These are phyloP conservation scores for Sciaenops ocellatus DNA, from an alignment of 2,797 vertebrate genomes.

Conservation along the genomic window DNA sequence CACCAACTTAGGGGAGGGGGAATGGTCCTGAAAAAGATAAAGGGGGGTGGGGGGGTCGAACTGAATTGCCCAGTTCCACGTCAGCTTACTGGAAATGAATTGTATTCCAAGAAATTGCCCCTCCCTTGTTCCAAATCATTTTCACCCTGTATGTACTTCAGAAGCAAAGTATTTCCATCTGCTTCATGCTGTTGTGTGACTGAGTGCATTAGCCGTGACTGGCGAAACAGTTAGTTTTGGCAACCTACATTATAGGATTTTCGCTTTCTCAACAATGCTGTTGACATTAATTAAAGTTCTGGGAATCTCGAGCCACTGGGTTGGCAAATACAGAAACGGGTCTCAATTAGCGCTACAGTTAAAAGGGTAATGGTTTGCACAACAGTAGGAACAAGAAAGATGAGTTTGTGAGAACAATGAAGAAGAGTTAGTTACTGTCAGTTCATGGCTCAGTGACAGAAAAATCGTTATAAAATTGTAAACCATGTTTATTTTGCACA, in stretches of 20 bases:
- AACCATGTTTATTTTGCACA: not conserved
- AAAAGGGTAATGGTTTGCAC: not conserved
- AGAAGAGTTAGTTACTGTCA: not conserved
- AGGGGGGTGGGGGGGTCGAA: too few relatives aligned
- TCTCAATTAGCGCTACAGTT: not conserved
- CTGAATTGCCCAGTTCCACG: not conserved
- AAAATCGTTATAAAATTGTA: not conserved
- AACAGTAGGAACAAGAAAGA: not conserved
- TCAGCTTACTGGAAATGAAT: slow-evolving; percentile 73
- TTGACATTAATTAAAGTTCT: slow-evolving; percentile 1
- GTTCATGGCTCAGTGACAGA: not conserved
- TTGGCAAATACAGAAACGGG: not conserved
- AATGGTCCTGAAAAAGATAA: not conserved
- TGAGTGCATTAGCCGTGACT: not conserved
- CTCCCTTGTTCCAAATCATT: not conserved
- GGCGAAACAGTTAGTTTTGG: not conserved
- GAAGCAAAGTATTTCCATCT: slow-evolving; percentile 46
- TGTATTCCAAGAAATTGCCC: slow-evolving; percentile 51
- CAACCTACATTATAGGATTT: not conserved
- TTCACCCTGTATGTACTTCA: not conserved
- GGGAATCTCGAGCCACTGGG: slow-evolving; percentile 6
- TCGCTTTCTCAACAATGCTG: not conserved
- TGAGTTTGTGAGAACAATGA: not conserved
- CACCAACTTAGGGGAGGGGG: not conserved
- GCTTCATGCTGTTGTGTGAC: not conserved